Percentiles rank a stretch among this genome's conserved stretches.
Conservation (phyloP, 2,113 vertebrate species). For the Laterallus jamaicensis region DNA sequence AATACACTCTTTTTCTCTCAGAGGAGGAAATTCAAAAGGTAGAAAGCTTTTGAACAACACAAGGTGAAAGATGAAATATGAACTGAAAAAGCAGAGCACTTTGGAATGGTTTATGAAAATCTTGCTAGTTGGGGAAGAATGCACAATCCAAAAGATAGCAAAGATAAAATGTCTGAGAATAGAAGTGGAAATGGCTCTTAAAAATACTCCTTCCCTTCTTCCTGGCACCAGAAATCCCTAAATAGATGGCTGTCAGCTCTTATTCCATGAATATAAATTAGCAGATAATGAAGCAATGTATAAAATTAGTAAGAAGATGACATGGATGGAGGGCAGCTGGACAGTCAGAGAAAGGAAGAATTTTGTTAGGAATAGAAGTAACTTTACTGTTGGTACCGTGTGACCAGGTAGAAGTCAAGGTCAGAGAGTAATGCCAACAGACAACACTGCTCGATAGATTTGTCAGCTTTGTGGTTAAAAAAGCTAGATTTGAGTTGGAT, state of each 20-base stretch:
- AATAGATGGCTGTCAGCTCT: constrained; percentile 43
- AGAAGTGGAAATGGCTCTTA: not conserved
- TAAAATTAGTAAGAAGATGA: constrained; percentile 31
- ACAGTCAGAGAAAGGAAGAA: not conserved
- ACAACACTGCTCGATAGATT: not conserved
- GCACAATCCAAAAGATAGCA: not conserved
- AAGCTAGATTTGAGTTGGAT: not conserved
- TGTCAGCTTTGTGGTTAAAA: not conserved
- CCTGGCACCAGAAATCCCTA: not conserved
- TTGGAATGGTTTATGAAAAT: not conserved
- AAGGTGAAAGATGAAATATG: constrained; percentile 7
- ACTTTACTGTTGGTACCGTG: not conserved
- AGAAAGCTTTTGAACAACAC: constrained; percentile 16
- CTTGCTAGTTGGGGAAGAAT: not conserved
- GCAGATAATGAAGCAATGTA: constrained; percentile 32
- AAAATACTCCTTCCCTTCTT: constrained; percentile 7
- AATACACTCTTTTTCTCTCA: not conserved
- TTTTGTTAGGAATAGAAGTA: not conserved
- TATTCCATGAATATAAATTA: constrained; percentile 54
- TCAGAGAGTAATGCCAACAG: not conserved
- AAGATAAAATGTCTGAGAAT: constrained; percentile 14
- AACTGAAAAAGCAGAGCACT: not conserved
- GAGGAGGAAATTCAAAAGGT: constrained; percentile 16
- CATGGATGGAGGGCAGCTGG: not conserved
- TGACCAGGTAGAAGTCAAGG: not conserved